Evolutionary conservation across 2,888 invertebrate genomes (phyloP).

Genomic region (Drosophila buzzatii): DNA sequence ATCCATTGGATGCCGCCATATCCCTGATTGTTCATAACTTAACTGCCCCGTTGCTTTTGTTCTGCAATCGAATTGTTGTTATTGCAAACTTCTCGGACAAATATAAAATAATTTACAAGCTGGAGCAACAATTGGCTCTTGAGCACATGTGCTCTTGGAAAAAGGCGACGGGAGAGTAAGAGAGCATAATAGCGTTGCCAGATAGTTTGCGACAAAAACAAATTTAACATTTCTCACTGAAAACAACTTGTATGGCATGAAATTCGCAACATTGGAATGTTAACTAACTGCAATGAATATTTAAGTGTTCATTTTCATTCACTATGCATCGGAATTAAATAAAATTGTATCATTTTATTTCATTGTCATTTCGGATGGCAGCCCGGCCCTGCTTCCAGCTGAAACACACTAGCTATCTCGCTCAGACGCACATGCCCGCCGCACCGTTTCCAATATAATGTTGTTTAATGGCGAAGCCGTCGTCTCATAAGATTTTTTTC

Average conservation of each 20-base stretch:
- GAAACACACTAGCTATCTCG: constrained; percentile 32
- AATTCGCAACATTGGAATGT: too few relatives aligned
- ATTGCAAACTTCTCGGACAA: constrained; percentile 26
- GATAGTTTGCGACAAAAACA: neutral
- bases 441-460: constrained; percentile 11
- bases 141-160: constrained; percentile 68
- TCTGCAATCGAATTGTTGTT: constrained; percentile 45
- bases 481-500: constrained; percentile 61
- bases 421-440: constrained; percentile 42
- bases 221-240: constrained; percentile 1
- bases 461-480: constrained; percentile 54
- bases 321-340: neutral
- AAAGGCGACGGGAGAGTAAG: constrained; percentile 56
- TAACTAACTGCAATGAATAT: neutral
- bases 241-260: neutral
- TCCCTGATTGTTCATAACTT: constrained; percentile 71
- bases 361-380: constrained; percentile 27
- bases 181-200: constrained; percentile 62
- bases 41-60: constrained; percentile 36
- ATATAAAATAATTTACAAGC: constrained; percentile 31
- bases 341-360: neutral
- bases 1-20: constrained; percentile 83
- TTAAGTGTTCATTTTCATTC: neutral
- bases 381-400: constrained; percentile 43
- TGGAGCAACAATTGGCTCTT: constrained; percentile 69